These are phyloP conservation scores for Drosophila setifemur DNA, from an alignment of 1,140 invertebrate species.

Conservation along the genomic window DNA sequence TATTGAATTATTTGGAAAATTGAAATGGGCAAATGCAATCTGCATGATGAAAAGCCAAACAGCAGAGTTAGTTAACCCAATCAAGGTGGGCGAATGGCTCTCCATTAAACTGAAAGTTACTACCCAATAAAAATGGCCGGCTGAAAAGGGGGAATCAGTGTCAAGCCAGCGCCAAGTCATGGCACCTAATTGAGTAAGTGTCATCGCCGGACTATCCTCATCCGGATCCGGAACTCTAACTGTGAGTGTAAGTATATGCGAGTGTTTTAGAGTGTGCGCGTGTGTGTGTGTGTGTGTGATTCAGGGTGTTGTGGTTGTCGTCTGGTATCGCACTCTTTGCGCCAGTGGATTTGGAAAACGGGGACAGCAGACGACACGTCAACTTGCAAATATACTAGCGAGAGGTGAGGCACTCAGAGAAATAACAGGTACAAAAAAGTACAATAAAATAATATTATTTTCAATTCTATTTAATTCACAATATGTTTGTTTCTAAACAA, in stretches of 20 bases:
- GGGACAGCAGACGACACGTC: conserved; percentile 59
- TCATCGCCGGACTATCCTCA: conserved; percentile 51
- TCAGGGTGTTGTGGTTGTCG: conserved; percentile 39
- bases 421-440: no score
- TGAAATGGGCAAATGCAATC: conserved; percentile 9
- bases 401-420: background rate
- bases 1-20: conserved; percentile 11
- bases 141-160: conserved; percentile 62
- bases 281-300: conserved; percentile 5
- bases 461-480: no score
- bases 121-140: conserved; percentile 35
- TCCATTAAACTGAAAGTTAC: conserved; percentile 22
- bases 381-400: conserved; percentile 71
- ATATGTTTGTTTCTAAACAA: background rate
- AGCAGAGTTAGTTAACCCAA: conserved; percentile 19
- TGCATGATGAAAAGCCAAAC: conserved; percentile 2
- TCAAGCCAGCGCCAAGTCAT: conserved; percentile 44
- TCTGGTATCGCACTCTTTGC: conserved; percentile 36
- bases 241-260: conserved; percentile 10
- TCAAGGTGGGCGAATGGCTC: conserved; percentile 55
- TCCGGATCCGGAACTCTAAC: conserved; percentile 23
- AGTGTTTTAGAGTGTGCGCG: no score
- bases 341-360: conserved; percentile 45
- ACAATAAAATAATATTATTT: background rate
- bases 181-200: conserved; percentile 76